Conservation (phyloP, 37 sponge, comb jelly and placozoan species). For the Tethya wilhelma region DNA sequence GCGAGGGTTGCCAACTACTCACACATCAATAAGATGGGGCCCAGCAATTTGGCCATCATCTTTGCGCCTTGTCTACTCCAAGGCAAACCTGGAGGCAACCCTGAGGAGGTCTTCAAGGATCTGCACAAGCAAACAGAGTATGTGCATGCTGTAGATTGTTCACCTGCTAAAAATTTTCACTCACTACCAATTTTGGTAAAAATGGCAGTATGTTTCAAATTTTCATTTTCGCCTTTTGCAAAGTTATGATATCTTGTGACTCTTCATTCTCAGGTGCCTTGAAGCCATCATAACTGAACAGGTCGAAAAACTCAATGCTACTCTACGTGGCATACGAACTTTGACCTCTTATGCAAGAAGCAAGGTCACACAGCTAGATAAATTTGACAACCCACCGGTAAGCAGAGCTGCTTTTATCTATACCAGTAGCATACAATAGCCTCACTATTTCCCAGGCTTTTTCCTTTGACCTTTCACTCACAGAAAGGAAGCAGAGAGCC, state of each 20-base stretch:
- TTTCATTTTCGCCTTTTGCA: not conserved
- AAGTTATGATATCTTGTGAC: not conserved
- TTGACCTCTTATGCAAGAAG: constrained; percentile 38
- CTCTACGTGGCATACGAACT: constrained; percentile 45
- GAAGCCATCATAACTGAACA: constrained; percentile 75
- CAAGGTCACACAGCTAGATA: constrained; percentile 31
- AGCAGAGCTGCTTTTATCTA: too few species aligned
- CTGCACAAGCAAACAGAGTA: constrained; percentile 76
- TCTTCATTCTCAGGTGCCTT: constrained; percentile 35
- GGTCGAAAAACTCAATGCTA: constrained; percentile 61
- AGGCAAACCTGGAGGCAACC: constrained; percentile 35
- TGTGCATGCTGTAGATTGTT: not conserved
- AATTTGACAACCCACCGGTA: too few species aligned
- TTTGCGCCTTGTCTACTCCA: constrained; percentile 86
- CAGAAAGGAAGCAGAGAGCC: too few species aligned
- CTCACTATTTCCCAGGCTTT: too few species aligned
- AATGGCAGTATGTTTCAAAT: not conserved
- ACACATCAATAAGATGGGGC: constrained; percentile 76
- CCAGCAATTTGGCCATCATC: constrained; percentile 81
- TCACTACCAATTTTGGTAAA: not conserved
- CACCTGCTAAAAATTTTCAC: not conserved
- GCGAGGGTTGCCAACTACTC: constrained; percentile 86
- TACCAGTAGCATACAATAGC: too few species aligned
- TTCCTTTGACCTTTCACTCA: too few species aligned
- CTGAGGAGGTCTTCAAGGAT: constrained; percentile 71